Conservation (phyloP, 2,888 invertebrate species). For the Caradrina clavipalpis region DNA sequence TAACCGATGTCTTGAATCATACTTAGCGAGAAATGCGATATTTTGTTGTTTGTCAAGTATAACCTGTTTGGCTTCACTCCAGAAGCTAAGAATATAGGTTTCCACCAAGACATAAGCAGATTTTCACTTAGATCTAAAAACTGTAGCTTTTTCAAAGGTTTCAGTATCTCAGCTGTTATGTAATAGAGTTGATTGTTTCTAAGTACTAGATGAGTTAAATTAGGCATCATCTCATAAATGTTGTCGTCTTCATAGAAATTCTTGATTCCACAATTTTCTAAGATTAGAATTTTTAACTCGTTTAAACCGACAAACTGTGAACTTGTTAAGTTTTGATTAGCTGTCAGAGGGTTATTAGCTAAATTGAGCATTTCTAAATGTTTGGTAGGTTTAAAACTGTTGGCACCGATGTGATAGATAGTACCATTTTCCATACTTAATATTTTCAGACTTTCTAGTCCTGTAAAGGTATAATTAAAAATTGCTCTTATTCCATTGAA, state of each 20-base stretch:
- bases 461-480: constrained; percentile 87
- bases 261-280: constrained; percentile 89
- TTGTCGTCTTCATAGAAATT: constrained; percentile 83
- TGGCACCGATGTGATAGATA: constrained; percentile 85
- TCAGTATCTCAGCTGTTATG: constrained; percentile 83
- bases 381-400: constrained; percentile 84
- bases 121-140: constrained; percentile 89
- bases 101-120: constrained; percentile 89
- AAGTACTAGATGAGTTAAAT: constrained; percentile 87
- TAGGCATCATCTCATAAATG: constrained; percentile 88
- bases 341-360: constrained; percentile 88
- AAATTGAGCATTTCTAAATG: constrained; percentile 88
- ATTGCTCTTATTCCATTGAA: constrained; percentile 89
- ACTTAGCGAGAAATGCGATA: constrained; percentile 88
- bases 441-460: constrained; percentile 85
- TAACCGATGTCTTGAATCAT: constrained; percentile 91
- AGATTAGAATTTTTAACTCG: constrained; percentile 84
- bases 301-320: constrained; percentile 87
- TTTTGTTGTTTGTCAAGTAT: constrained; percentile 89
- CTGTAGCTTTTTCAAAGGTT: constrained; percentile 82
- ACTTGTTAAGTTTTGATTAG: constrained; percentile 81
- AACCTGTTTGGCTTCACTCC: constrained; percentile 83
- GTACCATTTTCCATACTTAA: constrained; percentile 90
- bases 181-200: constrained; percentile 86
- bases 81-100: constrained; percentile 84